A percentile compares a stretch with the other conserved stretches of the same genome.
These are phyloP conservation scores for Connochaetes taurinus DNA, from an alignment of 2,113 vertebrate species.

Conservation along the genomic window DNA sequence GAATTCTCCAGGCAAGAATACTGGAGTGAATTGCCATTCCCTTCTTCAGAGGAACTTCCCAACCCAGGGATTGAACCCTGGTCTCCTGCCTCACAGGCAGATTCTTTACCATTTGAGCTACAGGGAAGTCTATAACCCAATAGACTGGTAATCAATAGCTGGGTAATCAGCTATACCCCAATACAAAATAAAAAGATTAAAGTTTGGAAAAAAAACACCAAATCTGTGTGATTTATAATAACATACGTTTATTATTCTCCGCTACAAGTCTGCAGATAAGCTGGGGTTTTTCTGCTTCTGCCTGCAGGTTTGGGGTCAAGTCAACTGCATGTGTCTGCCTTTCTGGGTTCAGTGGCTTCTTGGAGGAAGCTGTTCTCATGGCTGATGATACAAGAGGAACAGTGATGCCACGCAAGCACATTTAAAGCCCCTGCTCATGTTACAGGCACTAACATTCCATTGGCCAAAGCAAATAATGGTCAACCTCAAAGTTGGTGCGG, in stretches of 20 bases:
- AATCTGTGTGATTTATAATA: background rate
- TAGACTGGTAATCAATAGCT: background rate
- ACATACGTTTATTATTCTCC: background rate
- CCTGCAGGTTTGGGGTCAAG: background rate
- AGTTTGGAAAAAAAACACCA: background rate
- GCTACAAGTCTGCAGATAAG: background rate
- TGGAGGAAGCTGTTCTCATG: background rate
- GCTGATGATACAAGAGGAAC: background rate
- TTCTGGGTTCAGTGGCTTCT: background rate
- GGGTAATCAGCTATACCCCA: background rate
- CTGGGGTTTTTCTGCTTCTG: background rate
- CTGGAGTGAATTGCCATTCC: background rate
- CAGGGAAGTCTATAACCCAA: background rate
- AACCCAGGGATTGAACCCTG: background rate
- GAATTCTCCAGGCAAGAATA: background rate
- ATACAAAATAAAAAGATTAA: background rate
- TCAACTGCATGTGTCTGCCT: background rate
- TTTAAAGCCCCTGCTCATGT: background rate
- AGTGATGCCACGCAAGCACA: background rate
- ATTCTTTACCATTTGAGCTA: background rate
- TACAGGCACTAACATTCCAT: background rate
- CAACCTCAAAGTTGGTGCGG: background rate
- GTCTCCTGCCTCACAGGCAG: background rate
- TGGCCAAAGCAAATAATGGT: background rate
- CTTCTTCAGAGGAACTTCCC: background rate